These are phyloP conservation scores for Nothoprocta perdicaria DNA, from an alignment of 2,113 vertebrate species.

Conservation along the genomic window DNA sequence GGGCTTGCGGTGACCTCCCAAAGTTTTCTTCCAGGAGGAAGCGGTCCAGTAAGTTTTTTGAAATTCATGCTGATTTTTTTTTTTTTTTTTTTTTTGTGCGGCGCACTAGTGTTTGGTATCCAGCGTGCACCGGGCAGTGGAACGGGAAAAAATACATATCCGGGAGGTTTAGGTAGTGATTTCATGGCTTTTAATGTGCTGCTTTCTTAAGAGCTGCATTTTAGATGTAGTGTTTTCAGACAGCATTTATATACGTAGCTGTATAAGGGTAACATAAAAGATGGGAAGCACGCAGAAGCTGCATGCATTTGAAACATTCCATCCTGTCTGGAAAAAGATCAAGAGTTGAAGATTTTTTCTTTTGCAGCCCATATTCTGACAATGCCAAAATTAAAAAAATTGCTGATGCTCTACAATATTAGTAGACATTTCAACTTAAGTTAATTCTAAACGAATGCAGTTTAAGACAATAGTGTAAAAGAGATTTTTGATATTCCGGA, in stretches of 20 bases:
- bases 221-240: not conserved
- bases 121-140: not conserved
- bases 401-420: not conserved
- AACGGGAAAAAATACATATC: not conserved
- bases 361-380: not conserved
- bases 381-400: not conserved
- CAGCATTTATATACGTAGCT: not conserved
- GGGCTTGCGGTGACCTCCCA: conserved; percentile 24
- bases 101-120: not conserved
- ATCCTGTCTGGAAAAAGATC: not conserved
- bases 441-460: not conserved
- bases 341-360: conserved; percentile 1
- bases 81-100: not conserved
- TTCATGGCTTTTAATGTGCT: not conserved
- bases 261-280: not conserved
- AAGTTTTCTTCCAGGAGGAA: conserved; percentile 57
- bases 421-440: not conserved
- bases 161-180: not conserved
- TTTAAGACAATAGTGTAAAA: not conserved
- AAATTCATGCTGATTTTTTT: not conserved
- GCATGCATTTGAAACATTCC: not conserved
- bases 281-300: not conserved
- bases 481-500: not conserved
- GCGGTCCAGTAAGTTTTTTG: not conserved
- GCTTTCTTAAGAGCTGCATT: not conserved